Evolutionary conservation across 2,888 invertebrate genomes (phyloP).

Genomic region (Cryptocephalus moraei): DNA sequence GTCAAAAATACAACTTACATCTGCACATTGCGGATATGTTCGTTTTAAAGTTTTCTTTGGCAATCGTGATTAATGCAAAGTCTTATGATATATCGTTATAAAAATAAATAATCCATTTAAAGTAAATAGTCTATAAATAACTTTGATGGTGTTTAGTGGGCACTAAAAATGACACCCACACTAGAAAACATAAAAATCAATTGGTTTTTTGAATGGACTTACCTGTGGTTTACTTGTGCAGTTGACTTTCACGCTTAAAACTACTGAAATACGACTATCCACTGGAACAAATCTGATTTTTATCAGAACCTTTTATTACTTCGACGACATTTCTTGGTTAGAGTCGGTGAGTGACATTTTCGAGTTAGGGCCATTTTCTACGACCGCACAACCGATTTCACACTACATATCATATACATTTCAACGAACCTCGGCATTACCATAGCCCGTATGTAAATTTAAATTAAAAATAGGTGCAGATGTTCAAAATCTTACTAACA

Average conservation of each 20-base stretch:
- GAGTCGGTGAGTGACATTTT: constrained; percentile 5
- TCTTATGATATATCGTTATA: constrained; percentile 6
- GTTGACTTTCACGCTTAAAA: constrained; percentile 14
- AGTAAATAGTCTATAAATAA: constrained; percentile 24
- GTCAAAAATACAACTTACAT: no score
- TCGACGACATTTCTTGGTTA: constrained; percentile 24
- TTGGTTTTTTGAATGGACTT: constrained; percentile 7
- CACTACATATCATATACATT: not conserved
- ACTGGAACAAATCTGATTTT: constrained; percentile 18
- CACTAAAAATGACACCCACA: constrained; percentile 20
- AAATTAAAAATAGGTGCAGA: no score
- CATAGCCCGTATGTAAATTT: no score
- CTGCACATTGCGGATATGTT: no score
- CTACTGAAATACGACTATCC: constrained; percentile 17
- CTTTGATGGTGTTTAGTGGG: constrained; percentile 13
- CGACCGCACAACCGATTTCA: no score
- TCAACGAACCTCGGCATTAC: constrained; percentile 5
- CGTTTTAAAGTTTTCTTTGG: no score
- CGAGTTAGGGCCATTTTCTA: no score
- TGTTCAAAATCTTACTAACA: no score
- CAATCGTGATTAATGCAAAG: not conserved
- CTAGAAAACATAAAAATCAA: constrained; percentile 6
- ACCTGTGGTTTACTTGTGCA: constrained; percentile 14
- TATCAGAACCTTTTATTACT: constrained; percentile 19
- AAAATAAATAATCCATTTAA: constrained; percentile 18